Percentiles rank a stretch among this genome's conserved stretches.
phyloP scores from a whole-genome alignment of 1,140 invertebrate species.

The Caenorhabditis remanei region DNA sequence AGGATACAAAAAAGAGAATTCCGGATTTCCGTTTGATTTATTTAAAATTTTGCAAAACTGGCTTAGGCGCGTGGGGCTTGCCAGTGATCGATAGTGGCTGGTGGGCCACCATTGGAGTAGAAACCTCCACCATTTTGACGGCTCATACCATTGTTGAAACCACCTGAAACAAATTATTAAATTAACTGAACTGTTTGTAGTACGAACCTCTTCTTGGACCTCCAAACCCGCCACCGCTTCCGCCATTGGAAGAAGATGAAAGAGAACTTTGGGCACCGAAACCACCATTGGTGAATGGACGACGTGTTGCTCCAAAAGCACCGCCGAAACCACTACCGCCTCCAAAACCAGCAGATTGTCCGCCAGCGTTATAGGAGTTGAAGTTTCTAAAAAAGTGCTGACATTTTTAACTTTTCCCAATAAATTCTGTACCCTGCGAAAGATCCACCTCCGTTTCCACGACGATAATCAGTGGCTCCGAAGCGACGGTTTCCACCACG shows the following conservation, averaged over 20 bases:
- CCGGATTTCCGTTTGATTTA: slow-evolving; percentile 40
- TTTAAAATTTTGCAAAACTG: not conserved
- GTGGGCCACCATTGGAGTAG: not conserved
- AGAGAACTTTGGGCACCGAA: slow-evolving; percentile 26
- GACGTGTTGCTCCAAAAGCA: slow-evolving; percentile 17
- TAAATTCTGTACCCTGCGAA: not conserved
- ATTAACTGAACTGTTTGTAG: no score
- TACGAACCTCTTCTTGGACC: slow-evolving; percentile 24
- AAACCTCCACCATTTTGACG: slow-evolving; percentile 7
- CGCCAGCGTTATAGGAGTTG: not conserved
- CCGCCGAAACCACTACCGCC: not conserved
- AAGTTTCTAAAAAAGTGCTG: slow-evolving; percentile 3
- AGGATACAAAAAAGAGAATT: not conserved
- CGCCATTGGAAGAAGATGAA: not conserved
- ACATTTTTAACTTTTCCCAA: not conserved
- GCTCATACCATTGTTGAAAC: slow-evolving; percentile 40
- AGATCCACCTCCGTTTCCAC: slow-evolving; percentile 54
- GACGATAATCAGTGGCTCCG: slow-evolving; percentile 67
- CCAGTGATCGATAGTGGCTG: slow-evolving; percentile 29
- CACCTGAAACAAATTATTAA: not conserved
- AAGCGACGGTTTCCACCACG: slow-evolving; percentile 66
- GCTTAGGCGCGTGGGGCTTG: slow-evolving; percentile 26
- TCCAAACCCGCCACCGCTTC: not conserved
- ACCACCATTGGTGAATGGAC: slow-evolving; percentile 17
- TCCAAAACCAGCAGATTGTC: not conserved